Percentiles rank a stretch among this genome's conserved stretches.
Evolutionary conservation across 2,797 vertebrate genomes (phyloP).

Genomic region (Mastacembelus armatus): DNA sequence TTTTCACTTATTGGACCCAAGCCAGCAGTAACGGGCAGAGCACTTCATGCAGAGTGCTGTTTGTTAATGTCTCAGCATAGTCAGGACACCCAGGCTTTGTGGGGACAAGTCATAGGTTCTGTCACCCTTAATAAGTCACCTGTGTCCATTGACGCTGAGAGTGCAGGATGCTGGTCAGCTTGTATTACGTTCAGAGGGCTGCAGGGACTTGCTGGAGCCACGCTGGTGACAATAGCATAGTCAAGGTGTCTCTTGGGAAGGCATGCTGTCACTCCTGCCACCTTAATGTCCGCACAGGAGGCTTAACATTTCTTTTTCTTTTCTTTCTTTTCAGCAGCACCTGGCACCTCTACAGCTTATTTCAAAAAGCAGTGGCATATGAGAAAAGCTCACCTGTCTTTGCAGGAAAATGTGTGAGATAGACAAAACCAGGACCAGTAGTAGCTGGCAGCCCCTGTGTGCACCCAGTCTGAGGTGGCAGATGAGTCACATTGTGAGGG

Average conservation of each 20-base stretch:
- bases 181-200: conserved; percentile 65
- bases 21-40: conserved; percentile 47
- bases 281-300: conserved; percentile 50
- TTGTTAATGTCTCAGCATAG: conserved; percentile 35
- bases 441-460: conserved; percentile 47
- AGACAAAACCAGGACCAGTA: conserved; percentile 27
- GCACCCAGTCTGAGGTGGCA: conserved; percentile 57
- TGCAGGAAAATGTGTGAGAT: conserved; percentile 28
- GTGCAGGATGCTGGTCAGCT: conserved; percentile 65
- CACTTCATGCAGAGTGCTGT: conserved; percentile 45
- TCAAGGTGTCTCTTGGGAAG: conserved; percentile 63
- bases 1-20: conserved; percentile 30
- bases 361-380: conserved; percentile 50
- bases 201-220: conserved; percentile 48
- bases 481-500: conserved; percentile 64
- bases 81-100: conserved; percentile 33
- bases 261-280: conserved; percentile 60
- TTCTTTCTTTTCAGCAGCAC: conserved; percentile 35
- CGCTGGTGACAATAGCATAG: conserved; percentile 62
- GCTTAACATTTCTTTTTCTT: conserved; percentile 30
- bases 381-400: conserved; percentile 48
- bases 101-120: conserved; percentile 59
- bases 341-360: conserved; percentile 25
- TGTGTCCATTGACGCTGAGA: conserved; percentile 33
- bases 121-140: conserved; percentile 58